These are phyloP conservation scores for Drosophila peninsularis DNA, from an alignment of 2,888 invertebrate species.

Conservation along the genomic window DNA sequence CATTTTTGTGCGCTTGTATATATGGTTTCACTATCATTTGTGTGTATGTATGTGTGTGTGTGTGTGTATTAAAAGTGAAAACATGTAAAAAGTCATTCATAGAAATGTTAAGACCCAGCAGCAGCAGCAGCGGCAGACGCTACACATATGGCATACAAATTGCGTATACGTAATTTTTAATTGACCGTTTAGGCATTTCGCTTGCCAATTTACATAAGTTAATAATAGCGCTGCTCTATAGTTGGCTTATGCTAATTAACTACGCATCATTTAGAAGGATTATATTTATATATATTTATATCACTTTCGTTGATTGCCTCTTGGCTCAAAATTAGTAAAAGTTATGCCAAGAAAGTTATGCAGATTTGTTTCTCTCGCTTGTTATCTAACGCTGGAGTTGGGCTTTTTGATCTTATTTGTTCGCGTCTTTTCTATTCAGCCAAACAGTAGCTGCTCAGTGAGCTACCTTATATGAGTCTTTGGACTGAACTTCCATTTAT, in stretches of 20 bases:
- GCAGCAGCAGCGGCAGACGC: conserved; percentile 18
- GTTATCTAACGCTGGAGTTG: conserved; percentile 32
- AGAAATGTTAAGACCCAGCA: conserved; percentile 49
- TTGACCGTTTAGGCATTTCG: conserved; percentile 68
- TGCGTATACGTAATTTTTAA: conserved; percentile 78
- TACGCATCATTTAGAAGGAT: conserved; percentile 47
- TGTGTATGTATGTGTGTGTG: conserved; percentile 5
- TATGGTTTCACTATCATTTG: conserved; percentile 70
- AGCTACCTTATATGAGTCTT: no score
- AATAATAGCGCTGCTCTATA: conserved; percentile 13
- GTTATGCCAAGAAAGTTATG: conserved; percentile 61
- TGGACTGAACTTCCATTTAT: not conserved
- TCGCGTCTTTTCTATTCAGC: conserved; percentile 8
- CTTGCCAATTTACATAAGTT: conserved; percentile 53
- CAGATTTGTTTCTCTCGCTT: conserved; percentile 28
- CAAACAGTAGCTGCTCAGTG: conserved; percentile 20
- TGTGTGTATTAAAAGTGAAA: conserved; percentile 72
- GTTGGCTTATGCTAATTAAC: conserved; percentile 51
- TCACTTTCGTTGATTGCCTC: not conserved
- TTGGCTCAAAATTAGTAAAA: conserved; percentile 41
- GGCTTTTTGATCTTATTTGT: conserved; percentile 36
- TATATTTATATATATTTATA: conserved; percentile 15
- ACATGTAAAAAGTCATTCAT: conserved; percentile 69
- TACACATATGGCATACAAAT: conserved; percentile 72
- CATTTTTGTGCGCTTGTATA: conserved; percentile 52